Conservation (phyloP, 2,888 invertebrate genomes). For the Troilus luridus region DNA sequence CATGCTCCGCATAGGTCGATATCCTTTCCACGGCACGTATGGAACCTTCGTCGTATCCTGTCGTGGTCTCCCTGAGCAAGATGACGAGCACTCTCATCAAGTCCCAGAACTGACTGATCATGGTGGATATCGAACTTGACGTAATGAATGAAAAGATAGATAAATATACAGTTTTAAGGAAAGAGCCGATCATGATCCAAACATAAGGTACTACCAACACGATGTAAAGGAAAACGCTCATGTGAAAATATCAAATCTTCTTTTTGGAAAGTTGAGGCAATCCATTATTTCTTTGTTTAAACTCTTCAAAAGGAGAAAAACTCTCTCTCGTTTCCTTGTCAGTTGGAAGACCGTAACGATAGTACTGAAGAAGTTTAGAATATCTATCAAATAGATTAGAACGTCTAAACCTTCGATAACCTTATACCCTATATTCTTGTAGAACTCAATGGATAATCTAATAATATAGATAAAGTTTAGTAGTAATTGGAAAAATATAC, state of each 20-base stretch:
- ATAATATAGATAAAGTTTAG: not conserved
- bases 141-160: too few relatives aligned
- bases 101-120: not conserved
- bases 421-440: not conserved
- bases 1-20: not conserved
- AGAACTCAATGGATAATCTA: not conserved
- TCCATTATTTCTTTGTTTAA: not conserved
- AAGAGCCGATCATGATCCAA: not conserved
- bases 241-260: not conserved
- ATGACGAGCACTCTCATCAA: not conserved
- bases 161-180: too few relatives aligned
- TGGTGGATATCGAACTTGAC: too few relatives aligned
- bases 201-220: not conserved
- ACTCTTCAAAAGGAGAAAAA: not conserved
- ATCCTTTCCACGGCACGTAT: not conserved
- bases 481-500: not conserved
- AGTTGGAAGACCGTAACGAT: not conserved
- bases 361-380: not conserved
- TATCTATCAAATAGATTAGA: not conserved
- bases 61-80: not conserved
- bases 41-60: not conserved
- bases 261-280: not conserved
- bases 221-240: not conserved
- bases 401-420: not conserved
- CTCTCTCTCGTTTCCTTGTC: not conserved